Evolutionary conservation across 2,888 invertebrate species (phyloP), one percentile per base, ranked within the genome.

Genomic region (Epinotia nisella): DNA sequence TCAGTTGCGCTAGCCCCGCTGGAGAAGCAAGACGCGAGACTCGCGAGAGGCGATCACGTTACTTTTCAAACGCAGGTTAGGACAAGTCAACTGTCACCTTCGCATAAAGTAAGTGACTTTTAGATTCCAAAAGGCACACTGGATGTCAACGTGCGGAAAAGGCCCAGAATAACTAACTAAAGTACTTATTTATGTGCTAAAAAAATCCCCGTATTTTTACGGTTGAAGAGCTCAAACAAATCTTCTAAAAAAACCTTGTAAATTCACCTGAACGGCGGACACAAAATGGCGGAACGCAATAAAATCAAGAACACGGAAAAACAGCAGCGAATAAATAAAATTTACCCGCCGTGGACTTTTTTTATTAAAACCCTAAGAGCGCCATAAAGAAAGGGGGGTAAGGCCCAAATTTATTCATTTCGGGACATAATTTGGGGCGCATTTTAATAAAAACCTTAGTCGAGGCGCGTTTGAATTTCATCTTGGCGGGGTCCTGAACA

Each of bases 331-430:
- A 75, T 75, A 81, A 85, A 87, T 81, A 83, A 78, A 85, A 85
- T 85, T 85, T 83, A 83, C 82, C 79, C 78, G 66, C 75, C 79
- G 78, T 79, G 78, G 81, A 82, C 77, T 85, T 82, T 82, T 82
- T 86, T 84, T 86, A 85, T 83, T 83, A 85, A 85, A 87, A 82
- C 82, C 86, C 81, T 82, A 74, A 75, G 85, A 80, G 85, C 78
- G 81, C 82, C 81, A 80, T 88, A 84, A 86, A 87, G 86, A 86
- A 83, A 83, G 84, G 83, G 82, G 85, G 82, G 70, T 73, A 68
- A 21, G 65, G 81, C 82, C 79, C 78, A 83, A 88, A 88, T 89
- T 88, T 90, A 90, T 90, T 90, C 87, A 90, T 88, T 84, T 85
- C 81, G 82, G 80, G 84, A 83, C 88, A 85, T 87, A 88, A 90